Base-by-base conservation (phyloP, 2,888 invertebrate species). In the Andrena praecox region DNA sequence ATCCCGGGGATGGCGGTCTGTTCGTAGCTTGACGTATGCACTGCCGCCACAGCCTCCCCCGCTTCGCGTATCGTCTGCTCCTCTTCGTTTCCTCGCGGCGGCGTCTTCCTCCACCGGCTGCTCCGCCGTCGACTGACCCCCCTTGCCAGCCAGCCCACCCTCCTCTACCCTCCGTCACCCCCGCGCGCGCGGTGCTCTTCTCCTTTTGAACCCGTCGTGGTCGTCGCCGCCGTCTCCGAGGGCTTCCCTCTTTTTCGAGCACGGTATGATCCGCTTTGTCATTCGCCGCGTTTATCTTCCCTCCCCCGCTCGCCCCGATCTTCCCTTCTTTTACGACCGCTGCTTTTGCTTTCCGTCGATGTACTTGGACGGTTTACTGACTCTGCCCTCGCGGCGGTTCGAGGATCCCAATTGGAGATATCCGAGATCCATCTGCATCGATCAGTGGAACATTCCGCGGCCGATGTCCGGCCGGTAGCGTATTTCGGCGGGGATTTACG, bases 21-120 rank as follows among this genome's bases (percentile, higher is more conserved):
- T 87, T 85, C 89, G 85, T 78, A 59, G 80, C 85, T 89, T 91
- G 90, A 91, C 90, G 91, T 90, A 91, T 91, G 90, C 90, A 91
- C 91, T 91, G 84, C 88, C 86, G 87, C 90, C 85, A 83, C 85
- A 85, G 71, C 84, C 84, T 73, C 82, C 78, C 81, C 72, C 82
- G 77, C 73, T 72, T 72, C 67, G 56, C 76, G 84, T 77, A 84
- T 79, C 84, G 80, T 64, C 73, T 20, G 33, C 66, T 75, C 75
- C 80, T 87, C 77, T 87, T 87, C 88, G 75, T 85, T 84, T 83
- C 85, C 74, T 68, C 20, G 77, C 68, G 76, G 71, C 63, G 56
- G 83, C 72, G 74, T 78, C 76, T 77, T 77, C 82, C 80, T 74
- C 60, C 63, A 52, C 56, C 73, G 69, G 71, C 67, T 72, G 66